Base-by-base conservation (phyloP, 2,113 vertebrate species). In the Xiphophorus maculatus region DNA sequence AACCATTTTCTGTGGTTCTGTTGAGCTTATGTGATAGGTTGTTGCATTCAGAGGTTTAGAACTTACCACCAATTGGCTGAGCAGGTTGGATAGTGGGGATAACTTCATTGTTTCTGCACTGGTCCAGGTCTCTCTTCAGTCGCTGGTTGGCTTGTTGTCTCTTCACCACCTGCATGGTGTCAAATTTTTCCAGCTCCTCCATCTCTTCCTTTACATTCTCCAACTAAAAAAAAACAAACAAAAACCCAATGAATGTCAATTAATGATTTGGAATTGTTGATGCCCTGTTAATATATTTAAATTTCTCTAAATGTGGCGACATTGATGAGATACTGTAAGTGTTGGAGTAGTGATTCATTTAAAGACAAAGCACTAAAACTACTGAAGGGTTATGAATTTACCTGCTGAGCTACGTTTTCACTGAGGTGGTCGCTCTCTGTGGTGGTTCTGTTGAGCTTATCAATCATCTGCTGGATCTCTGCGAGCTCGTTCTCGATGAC, bases 401-500 rank as follows among this genome's bases (percentile, higher is more conserved):
- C 94, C 90, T 91, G 70, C 30, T 65, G 1, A 0, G 15, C 3
- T 1, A 83, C 70, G 0, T 48, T 4, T 2, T 0, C 22, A 2
- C 30, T 69, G 5, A 93, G 84, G 1, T 0, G 66, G 71, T 84
- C 72, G 71, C 90, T 29, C 5, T 1, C 40, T 6, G 0, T 0
- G 0, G 66, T 80, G 69, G 81, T 90, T 54, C 22, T 72, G 73
- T 92, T 93, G 61, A 95, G 90, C 63, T 81, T 89, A 27, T 79
- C n/a, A 0, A 93, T n/a, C 68, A 94, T 69, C 78, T 85, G 70
- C 4, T 51, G 44, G 65, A 95, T 83, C 67, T 94, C 92, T 0
- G 0, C 48, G n/a, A 93, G 69, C 44, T 95, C 94, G 0, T 94
- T 93, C 72, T 95, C 84, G 0, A 94, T 85, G 64, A 95, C 82